phyloP scores from a whole-genome alignment of 2,888 invertebrate species.

The Ochlodes sylvanus region DNA sequence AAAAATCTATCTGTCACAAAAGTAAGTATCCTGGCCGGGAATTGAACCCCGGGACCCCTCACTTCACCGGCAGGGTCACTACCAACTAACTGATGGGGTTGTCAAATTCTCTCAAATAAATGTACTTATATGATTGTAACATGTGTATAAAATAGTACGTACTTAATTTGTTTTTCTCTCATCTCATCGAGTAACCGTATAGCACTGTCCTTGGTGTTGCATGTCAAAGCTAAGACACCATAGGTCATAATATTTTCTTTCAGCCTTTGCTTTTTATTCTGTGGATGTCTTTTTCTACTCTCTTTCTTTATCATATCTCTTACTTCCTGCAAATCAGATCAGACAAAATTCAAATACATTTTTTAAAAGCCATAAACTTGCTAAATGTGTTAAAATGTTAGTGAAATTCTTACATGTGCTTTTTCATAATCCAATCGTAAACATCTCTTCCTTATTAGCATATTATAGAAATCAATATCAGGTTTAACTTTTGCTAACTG shows the following conservation, averaged over 20 bases:
- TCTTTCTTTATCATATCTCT: slow-evolving; percentile 82
- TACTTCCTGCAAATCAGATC: slow-evolving; percentile 76
- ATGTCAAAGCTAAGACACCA: slow-evolving; percentile 93
- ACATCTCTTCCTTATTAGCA: slow-evolving; percentile 92
- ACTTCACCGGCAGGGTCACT: too few species aligned
- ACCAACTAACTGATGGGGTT: too few species aligned
- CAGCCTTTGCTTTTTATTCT: slow-evolving; percentile 76
- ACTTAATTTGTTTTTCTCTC: slow-evolving; percentile 87
- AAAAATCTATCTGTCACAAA: too few species aligned
- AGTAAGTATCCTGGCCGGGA: too few species aligned
- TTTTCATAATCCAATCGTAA: slow-evolving; percentile 87
- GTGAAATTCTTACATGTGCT: slow-evolving; percentile 86
- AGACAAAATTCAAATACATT: slow-evolving; percentile 9
- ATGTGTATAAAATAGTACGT: slow-evolving; percentile 35
- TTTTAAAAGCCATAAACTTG: not conserved
- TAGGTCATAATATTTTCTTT: slow-evolving; percentile 92
- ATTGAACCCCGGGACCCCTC: too few species aligned
- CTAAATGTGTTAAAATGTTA: too few species aligned
- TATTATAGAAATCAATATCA: slow-evolving; percentile 94
- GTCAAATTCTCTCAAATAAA: too few species aligned
- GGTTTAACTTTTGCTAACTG: slow-evolving; percentile 84
- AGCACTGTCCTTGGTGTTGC: slow-evolving; percentile 87
- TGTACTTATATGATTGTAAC: too few species aligned
- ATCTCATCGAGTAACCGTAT: slow-evolving; percentile 88
- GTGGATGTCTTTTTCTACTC: slow-evolving; percentile 60